These are phyloP conservation scores for Ophion slaviceki DNA, from an alignment of 2,888 invertebrate species.

Conservation along the genomic window DNA sequence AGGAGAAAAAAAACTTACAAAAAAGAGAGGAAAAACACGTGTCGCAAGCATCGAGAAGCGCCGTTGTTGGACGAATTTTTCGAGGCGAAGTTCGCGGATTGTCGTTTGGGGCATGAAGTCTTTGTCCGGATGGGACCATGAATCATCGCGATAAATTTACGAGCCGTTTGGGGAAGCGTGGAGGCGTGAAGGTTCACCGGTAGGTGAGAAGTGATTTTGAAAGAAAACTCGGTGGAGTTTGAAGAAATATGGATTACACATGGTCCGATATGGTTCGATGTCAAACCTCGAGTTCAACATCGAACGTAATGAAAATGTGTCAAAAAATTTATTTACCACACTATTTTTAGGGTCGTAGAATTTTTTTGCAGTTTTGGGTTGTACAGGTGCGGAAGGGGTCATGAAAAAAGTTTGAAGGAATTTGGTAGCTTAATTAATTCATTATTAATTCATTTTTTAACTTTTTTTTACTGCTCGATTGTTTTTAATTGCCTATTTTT, in stretches of 20 bases:
- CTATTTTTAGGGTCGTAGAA: no score
- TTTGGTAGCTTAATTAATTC: no score
- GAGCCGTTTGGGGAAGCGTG: neutral
- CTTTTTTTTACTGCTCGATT: no score
- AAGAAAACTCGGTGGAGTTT: conserved; percentile 1
- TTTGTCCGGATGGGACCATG: neutral
- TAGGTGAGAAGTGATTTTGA: conserved; percentile 4
- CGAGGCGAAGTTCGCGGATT: neutral
- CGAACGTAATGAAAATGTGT: no score
- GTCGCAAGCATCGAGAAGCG: neutral
- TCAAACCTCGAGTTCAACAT: no score
- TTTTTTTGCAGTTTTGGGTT: no score
- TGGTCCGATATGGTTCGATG: neutral
- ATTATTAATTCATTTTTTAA: no score
- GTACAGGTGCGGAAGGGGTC: no score
- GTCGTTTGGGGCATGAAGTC: neutral
- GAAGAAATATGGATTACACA: conserved; percentile 21
- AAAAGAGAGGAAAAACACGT: neutral
- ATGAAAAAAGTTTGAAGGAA: no score
- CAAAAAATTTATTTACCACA: no score
- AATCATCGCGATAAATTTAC: conserved; percentile 28
- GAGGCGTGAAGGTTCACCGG: conserved; percentile 9
- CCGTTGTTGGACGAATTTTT: conserved; percentile 4
- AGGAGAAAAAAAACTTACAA: no score
- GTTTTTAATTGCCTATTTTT: no score